Conservation (phyloP, 2,888 invertebrate species). For the Parnassius mnemosyne region DNA sequence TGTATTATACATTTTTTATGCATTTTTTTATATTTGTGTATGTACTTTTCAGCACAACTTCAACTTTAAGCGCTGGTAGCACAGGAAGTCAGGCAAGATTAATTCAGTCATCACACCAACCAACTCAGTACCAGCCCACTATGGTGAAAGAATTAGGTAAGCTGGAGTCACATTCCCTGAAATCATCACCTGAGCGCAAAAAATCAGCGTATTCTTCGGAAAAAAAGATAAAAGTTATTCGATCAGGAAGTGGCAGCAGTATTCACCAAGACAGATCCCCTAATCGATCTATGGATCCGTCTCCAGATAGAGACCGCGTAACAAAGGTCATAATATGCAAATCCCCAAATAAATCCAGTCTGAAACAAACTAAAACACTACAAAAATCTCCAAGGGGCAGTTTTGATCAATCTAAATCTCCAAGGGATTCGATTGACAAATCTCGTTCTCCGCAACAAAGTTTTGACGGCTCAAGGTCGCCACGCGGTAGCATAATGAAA, state of each 20-base stretch:
- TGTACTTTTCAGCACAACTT: conserved; percentile 88
- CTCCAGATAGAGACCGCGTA: conserved; percentile 69
- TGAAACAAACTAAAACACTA: conserved; percentile 64
- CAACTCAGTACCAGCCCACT: conserved; percentile 94
- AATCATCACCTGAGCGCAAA: conserved; percentile 74
- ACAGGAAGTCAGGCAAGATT: conserved; percentile 95
- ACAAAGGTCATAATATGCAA: conserved; percentile 76
- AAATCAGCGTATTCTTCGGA: conserved; percentile 48
- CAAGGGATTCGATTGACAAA: conserved; percentile 80
- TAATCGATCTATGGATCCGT: conserved; percentile 54
- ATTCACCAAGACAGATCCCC: conserved; percentile 73
- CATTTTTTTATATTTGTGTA: conserved; percentile 1
- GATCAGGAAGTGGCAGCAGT: conserved; percentile 78
- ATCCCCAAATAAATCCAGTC: conserved; percentile 73
- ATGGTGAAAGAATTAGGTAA: conserved; percentile 95
- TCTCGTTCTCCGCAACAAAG: conserved; percentile 80
- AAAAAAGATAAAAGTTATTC: conserved; percentile 70
- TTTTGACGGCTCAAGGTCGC: conserved; percentile 74
- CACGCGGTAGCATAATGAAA: conserved; percentile 74
- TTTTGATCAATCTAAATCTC: conserved; percentile 72
- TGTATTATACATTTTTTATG: background rate
- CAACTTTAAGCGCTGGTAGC: conserved; percentile 95
- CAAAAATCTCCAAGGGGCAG: conserved; percentile 80
- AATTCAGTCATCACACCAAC: conserved; percentile 96
- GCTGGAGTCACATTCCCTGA: conserved; percentile 78